Base-by-base conservation (phyloP, 1,140 invertebrate species). In the Cotesia chilonis region DNA sequence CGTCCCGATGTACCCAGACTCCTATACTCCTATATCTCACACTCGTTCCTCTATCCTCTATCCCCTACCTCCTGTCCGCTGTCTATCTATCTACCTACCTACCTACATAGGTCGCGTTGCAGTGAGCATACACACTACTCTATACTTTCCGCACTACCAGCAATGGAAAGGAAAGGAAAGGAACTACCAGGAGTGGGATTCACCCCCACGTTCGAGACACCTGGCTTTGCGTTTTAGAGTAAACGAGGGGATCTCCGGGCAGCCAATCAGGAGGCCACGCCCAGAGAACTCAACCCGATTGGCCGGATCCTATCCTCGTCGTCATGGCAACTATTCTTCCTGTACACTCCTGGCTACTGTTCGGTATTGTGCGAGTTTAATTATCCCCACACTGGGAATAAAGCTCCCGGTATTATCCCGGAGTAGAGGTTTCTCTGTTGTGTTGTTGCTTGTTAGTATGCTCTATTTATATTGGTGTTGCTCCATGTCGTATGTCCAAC, bases 251-350 rank as follows among this genome's bases (percentile, higher is more conserved):
- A 66, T 52, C 74, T 65, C 72, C 68, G 69, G 68, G 54, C 74
- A 71, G 80, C 83, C 82, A 82, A 84, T 82, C 80, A 81, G 60
- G 9, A 82, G 61, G 77, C 83, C 84, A 83, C 85, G 84, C 84
- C 85, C 74, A 74, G 76, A 12, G 73, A 74, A 70, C 67, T 74
- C 35, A 64, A 65, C 72, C 72, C 80, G 83, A 86, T 85, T 85
- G 81, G 84, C 84, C 81, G 70, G 84, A 85, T 84, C 82, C 81
- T 68, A 79, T 82, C 78, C 78, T 75, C 76, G 85, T 86, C 77
- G 73, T 80, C 77, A 79, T 84, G 81, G 81, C 70, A 75, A 86
- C 83, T 79, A 82, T 83, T 82, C 82, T 84, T 82, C 80, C 75
- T 72, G 82, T 79, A 80, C 80, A 69, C 73, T 75, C 74, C 47